Evolutionary conservation across 2,888 invertebrate genomes (phyloP).

Genomic region (Chymomyza procnemis): DNA sequence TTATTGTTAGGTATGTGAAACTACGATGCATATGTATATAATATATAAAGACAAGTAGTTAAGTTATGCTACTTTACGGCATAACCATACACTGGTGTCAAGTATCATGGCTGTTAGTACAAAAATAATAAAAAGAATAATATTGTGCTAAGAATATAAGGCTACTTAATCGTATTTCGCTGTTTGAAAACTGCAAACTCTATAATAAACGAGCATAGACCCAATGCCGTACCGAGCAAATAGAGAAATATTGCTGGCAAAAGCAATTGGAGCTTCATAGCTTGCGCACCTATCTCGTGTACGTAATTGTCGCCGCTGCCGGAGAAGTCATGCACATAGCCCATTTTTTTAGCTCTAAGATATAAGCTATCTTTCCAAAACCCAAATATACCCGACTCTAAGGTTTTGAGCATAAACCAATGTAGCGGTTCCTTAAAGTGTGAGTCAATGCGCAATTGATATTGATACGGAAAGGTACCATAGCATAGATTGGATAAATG

Average conservation of each 20-base stretch:
- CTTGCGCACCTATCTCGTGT: background rate
- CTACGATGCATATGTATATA: background rate
- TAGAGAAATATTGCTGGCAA: slow-evolving; percentile 38
- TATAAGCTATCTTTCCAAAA: slow-evolving; percentile 39
- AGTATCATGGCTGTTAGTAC: slow-evolving; percentile 52
- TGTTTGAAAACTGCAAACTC: slow-evolving; percentile 26
- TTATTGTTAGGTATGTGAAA: background rate
- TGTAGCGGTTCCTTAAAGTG: slow-evolving; percentile 55
- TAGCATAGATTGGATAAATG: slow-evolving; percentile 54
- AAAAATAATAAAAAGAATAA: slow-evolving; percentile 11
- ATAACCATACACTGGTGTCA: slow-evolving; percentile 7
- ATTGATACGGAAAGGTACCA: slow-evolving; percentile 57
- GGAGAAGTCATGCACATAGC: slow-evolving; percentile 47
- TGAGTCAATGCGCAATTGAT: slow-evolving; percentile 57
- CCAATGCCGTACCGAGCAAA: slow-evolving; percentile 37
- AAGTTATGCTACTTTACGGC: background rate
- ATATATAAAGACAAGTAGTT: background rate
- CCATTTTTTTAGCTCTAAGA: slow-evolving; percentile 34
- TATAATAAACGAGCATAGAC: slow-evolving; percentile 40
- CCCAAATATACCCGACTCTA: slow-evolving; percentile 41
- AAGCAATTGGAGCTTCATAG: slow-evolving; percentile 35
- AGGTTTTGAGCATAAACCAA: slow-evolving; percentile 31
- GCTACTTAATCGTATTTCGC: background rate
- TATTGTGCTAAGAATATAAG: background rate
- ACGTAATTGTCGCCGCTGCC: slow-evolving; percentile 22